phyloP scores from a whole-genome alignment of 2,113 vertebrate genomes.

The Pungitius pungitius region DNA sequence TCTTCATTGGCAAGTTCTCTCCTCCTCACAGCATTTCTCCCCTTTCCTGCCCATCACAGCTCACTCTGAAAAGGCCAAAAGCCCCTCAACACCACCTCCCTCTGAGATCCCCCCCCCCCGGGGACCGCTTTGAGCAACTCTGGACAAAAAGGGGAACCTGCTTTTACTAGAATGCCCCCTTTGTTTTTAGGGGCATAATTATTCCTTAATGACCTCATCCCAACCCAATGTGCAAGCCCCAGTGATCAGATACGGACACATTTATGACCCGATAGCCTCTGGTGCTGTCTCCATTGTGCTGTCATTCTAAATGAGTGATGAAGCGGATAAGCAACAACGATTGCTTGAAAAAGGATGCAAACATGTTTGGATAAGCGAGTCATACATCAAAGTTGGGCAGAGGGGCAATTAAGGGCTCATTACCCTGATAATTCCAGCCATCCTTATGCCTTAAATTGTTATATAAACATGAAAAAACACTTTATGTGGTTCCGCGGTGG shows the following conservation, averaged over 20 bases:
- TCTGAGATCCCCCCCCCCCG: conserved; percentile 31
- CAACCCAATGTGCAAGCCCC: conserved; percentile 68
- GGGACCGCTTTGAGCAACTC: conserved; percentile 67
- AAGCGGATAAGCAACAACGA: conserved; percentile 67
- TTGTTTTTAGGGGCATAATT: conserved; percentile 76
- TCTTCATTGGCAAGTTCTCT: conserved; percentile 62
- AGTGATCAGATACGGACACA: conserved; percentile 67
- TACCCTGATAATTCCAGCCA: conserved; percentile 39
- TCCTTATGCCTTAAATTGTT: conserved; percentile 13
- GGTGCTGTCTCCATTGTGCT: conserved; percentile 67
- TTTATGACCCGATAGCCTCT: conserved; percentile 74
- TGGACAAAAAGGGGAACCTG: conserved; percentile 63
- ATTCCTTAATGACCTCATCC: conserved; percentile 79
- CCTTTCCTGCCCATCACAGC: conserved; percentile 57
- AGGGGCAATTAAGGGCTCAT: conserved; percentile 61
- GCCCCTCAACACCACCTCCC: conserved; percentile 42
- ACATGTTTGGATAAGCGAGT: conserved; percentile 68
- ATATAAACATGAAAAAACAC: conserved; percentile 13
- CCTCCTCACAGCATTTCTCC: conserved; percentile 44
- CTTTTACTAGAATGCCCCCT: conserved; percentile 71
- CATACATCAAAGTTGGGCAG: conserved; percentile 58
- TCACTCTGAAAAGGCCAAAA: conserved; percentile 75
- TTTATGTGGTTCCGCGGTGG: neutral
- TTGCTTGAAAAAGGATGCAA: conserved; percentile 66
- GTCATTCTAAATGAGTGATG: conserved; percentile 73